Base-by-base conservation (phyloP, 1,140 invertebrate genomes). In the Nomia melanderi region DNA sequence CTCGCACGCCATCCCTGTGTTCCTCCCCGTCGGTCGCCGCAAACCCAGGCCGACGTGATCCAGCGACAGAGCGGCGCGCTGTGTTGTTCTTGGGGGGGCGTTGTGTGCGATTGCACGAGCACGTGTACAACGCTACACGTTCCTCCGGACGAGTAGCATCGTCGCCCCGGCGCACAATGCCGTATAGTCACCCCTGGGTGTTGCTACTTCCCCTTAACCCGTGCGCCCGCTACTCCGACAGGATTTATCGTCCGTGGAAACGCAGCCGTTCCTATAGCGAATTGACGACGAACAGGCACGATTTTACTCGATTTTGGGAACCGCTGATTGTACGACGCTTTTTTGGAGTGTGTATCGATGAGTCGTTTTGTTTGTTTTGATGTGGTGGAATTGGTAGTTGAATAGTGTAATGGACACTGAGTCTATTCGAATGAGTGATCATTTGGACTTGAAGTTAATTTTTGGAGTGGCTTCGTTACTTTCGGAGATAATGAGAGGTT, bases 121-220 rank as follows among this genome's bases (percentile, higher is more conserved):
- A 23, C 31, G 41, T 47, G 54, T 57, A 57, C 54, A 57, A n/a
- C 17, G 54, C 27, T 31, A 57, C 54, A 57, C 54, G 29, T 56
- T 56, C 50, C 59, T 39, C 70, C 54, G 50, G 57, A 71, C 66
- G 74, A 62, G 69, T 66, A 56, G 79, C 81, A 76, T 76, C 74
- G 75, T 66, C 81, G 80, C 64, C 60, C 59, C 54, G 65, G 41
- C 47, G 27, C 75, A 82, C 81, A 83, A 83, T 83, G 75, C 50
- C 17, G 14, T 62, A 41, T 44, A 66, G 44, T 78, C 69, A 78
- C 76, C 64, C 80, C 69, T 69, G 54, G 60, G 79, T 66, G 67
- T 81, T 65, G 65, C 59, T 76, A 64, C 64, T 76, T 77, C 65
- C 72, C 66, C 79, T 65, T 76, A 66, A 81, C 79, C 54, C 71